Conservation (phyloP, 1,140 invertebrate species). For the Archivesica marissinica region DNA sequence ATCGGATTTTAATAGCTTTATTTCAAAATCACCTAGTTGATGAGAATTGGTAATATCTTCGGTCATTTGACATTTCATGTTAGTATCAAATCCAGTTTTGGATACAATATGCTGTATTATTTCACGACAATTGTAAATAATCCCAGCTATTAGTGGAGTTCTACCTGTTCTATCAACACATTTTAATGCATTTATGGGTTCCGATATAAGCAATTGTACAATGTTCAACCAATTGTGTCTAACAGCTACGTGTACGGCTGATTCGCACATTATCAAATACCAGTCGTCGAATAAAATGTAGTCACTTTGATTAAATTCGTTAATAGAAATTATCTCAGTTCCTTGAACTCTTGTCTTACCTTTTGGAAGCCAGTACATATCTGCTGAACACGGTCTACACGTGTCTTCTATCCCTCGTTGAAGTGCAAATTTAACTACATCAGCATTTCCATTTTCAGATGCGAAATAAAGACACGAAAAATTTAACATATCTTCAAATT, state of each 20-base stretch:
- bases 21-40: background rate
- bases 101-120: background rate
- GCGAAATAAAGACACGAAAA: background rate
- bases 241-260: background rate
- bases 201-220: background rate
- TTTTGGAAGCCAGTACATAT: background rate
- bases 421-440: background rate
- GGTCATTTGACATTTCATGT: background rate
- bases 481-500: background rate
- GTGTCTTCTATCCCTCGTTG: background rate
- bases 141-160: background rate
- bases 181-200: background rate
- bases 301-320: background rate
- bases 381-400: background rate
- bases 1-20: background rate
- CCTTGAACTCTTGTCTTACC: background rate
- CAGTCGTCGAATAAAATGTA: background rate
- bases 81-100: background rate
- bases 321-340: background rate
- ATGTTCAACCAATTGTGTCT: background rate
- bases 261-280: background rate
- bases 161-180: background rate
- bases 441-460: background rate
- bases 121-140: background rate
- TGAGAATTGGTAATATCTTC: background rate